Base-by-base conservation (phyloP, 2,113 vertebrate species). In the Vimba vimba region DNA sequence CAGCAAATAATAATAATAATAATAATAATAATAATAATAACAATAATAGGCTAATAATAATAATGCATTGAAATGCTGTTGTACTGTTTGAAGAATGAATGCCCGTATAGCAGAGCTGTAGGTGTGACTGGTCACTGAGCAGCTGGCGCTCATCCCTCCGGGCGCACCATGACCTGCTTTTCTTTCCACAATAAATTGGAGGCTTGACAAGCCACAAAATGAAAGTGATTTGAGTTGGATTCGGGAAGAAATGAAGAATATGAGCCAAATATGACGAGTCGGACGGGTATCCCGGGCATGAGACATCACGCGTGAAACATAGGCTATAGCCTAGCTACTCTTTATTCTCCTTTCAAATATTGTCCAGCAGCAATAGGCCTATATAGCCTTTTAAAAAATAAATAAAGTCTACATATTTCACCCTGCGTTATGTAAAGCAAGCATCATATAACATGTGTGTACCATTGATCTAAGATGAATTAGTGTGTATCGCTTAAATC, bases 91-190 rank as follows among this genome's bases (percentile, higher is more conserved):
- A 86, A 89, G 84, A 84, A 88, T 91, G 94, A 92, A 92, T 89
- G 95, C 90, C 92, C 91, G 88, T 64, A 91, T 80, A 66, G 43
- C 36, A 64, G 90, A 86, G 87, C 89, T 90, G 50, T 75, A 95
- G 94, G 92, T 96, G 94, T 94, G 93, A 86, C 91, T 90, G 92
- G 94, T 92, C 94, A 94, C 91, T 85, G 89, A 94, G 92, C 93
- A 94, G 92, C 94, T 96, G 92, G 91, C 92, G 89, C 90, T 90
- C 88, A 92, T 91, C 91, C 92, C 94, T 93, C 91, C 86, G 92
- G 94, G 93, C 91, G 75, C 85, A 88, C 55, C 21, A 87, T 94
- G 94, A 94, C 94, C 95, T 95, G 91, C 89, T 95, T 95, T 93
- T 94, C 91, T 91, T 89, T 91, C 94, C 93, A 94, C 93, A 93